Base-by-base conservation (phyloP, 2,113 vertebrate species). In the Lasiurus cinereus region DNA sequence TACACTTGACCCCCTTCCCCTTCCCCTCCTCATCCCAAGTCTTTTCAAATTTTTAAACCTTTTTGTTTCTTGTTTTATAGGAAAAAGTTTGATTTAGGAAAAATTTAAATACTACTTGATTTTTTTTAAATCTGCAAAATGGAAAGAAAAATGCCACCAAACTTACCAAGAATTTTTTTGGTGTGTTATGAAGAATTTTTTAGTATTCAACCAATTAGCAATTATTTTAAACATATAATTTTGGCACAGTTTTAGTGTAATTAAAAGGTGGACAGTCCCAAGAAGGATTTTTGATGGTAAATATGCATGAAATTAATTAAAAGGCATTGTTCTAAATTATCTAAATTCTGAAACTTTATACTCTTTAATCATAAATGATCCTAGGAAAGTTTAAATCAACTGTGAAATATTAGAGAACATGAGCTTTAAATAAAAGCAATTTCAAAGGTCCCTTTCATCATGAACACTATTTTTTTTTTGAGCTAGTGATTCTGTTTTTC, bases 41-140 rank as follows among this genome's bases (percentile, higher is more conserved):
- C 13, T 86, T 88, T 46, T 9, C 50, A 85, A 1, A 8, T 66
- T 70, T 83, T 52, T 64, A 69, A 79, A 56, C 8, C 3, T 15
- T 64, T 88, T 39, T 43, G 8, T 89, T 83, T 77, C 36, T 80
- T 80, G 54, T 85, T 76, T 69, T 64, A 78, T 4, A 90, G 16
- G 21, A 79, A 94, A 50, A 76, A 82, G 36, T 84, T 93, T 80
- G 15, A 83, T 86, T 74, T 79, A 21, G 13, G 43, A 19, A 2
- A 94, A 86, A 82, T 93, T 90, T 84, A 62, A 85, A 85, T 69
- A 52, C 29, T 46, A 59, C 18, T 64, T 86, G 72, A 86, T 50
- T 76, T 64, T 50, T n/a, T 29, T 4, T 11, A 5, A 31, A 43
- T 85, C 10, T 77, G 21, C 3, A 82, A 54, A 70, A 70, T 80